Evolutionary conservation across 2,113 vertebrate genomes (phyloP), one percentile per base, ranked within the genome.

Genomic region (Kryptolebias marmoratus): DNA sequence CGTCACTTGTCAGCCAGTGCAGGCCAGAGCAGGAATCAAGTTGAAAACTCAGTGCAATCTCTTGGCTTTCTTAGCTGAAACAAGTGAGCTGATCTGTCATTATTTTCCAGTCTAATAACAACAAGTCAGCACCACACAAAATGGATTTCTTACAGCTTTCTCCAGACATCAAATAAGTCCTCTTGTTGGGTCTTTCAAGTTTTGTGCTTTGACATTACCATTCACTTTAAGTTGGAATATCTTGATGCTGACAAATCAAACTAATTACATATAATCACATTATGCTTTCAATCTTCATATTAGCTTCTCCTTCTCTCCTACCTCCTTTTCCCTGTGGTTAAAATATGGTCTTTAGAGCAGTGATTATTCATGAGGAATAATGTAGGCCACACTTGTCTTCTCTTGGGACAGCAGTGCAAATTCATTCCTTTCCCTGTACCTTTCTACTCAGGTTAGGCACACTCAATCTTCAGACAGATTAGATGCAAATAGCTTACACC

Each of bases 351-450:
- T 85, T 54, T 15, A 73, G 83, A 69, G 68, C 73, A 82, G 77
- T 28, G 71, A 85, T 88, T 86, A 81, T 78, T 88, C 78, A 83
- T 77, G 68, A 89, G 70, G 31, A 64, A 79, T 73, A 56, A 62
- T 73, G 50, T 36, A 71, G 65, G 28, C 54, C 67, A 67, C 48
- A 89, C 59, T 70, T 70, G 75, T 81, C 74, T 63, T 70, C 60
- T 74, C 67, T 57, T 61, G 53, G 42, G 18, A 79, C 16, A 83
- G 64, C 55, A 55, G 58, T 59, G 61, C 44, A 70, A 71, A 81
- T 81, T 80, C 45, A 28, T 68, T 42, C n/a, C 27, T 61, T 69
- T 75, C 75, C 71, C 73, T 79, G 68, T 59, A 73, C 57, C 45
- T 74, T 50, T 49, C 47, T 30, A 31, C 72, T 69, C 11, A 13